Percentiles rank a stretch among this genome's conserved stretches.
phyloP scores from a whole-genome alignment of 2,888 invertebrate species.

The Fragum whitleyi region DNA sequence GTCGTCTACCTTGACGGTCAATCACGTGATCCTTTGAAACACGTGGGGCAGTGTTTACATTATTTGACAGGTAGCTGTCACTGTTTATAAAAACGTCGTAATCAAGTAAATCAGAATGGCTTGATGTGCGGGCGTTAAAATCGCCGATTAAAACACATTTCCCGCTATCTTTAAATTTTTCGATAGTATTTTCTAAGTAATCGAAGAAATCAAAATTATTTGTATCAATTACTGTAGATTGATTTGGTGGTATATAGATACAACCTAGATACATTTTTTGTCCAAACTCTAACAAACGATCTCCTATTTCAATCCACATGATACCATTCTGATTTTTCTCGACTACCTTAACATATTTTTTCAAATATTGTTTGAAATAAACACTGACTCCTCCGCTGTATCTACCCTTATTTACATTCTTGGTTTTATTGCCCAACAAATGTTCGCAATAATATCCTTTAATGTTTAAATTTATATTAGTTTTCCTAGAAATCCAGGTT shows the following conservation, averaged over 20 bases:
- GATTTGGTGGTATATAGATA: constrained; percentile 28
- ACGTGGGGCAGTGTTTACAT: constrained; percentile 21
- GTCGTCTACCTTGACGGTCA: constrained; percentile 26
- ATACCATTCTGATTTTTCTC: constrained; percentile 4
- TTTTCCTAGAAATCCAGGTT: constrained; percentile 14
- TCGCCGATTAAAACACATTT: background rate
- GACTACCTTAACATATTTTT: background rate
- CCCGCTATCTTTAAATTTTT: background rate
- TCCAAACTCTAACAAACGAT: constrained; percentile 3
- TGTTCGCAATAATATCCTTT: constrained; percentile 6
- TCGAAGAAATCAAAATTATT: constrained; percentile 18
- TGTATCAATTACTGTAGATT: constrained; percentile 10
- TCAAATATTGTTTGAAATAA: constrained; percentile 7
- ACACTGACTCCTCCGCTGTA: constrained; percentile 23
- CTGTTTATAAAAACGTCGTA: constrained; percentile 26
- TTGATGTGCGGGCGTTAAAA: background rate
- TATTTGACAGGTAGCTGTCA: constrained; percentile 17
- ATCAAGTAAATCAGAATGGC: constrained; percentile 13
- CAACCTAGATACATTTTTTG: constrained; percentile 25
- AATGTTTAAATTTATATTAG: constrained; percentile 5
- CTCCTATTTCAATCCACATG: constrained; percentile 8
- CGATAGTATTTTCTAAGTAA: background rate
- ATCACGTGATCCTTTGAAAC: constrained; percentile 24
- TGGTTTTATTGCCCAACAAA: constrained; percentile 30
- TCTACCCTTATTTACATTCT: constrained; percentile 16